Percentiles rank a stretch among this genome's conserved stretches.
phyloP scores from a whole-genome alignment of 2,888 invertebrate genomes.

The Leptarthrus brevirostris region DNA sequence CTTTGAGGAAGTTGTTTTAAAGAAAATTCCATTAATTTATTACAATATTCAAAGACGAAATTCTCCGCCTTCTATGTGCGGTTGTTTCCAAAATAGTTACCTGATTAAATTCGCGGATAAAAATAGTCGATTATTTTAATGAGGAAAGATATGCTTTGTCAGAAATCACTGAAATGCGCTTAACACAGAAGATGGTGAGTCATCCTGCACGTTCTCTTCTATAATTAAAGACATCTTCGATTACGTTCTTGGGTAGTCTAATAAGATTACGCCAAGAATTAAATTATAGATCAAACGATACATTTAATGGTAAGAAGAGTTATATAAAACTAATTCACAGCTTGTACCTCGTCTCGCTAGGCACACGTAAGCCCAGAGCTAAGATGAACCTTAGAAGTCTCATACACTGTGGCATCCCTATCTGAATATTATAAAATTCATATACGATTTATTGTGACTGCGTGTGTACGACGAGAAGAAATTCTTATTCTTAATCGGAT shows the following conservation, averaged over 20 bases:
- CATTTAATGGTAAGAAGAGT: constrained; percentile 49
- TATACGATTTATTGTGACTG: constrained; percentile 23
- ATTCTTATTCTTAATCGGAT: constrained; percentile 56
- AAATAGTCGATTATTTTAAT: constrained; percentile 3
- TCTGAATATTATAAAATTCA: constrained; percentile 27
- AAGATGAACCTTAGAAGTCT: neutral
- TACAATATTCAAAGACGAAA: constrained; percentile 3
- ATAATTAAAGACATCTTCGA: constrained; percentile 37
- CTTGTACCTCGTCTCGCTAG: constrained; percentile 1
- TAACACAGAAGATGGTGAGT: neutral
- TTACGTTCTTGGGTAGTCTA: constrained; percentile 28
- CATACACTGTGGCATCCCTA: constrained; percentile 8
- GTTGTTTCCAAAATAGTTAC: constrained; percentile 5
- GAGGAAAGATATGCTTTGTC: constrained; percentile 18
- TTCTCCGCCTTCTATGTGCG: neutral
- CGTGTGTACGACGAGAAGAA: constrained; percentile 28
- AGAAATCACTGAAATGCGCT: neutral
- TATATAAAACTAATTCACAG: constrained; percentile 51
- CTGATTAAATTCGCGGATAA: constrained; percentile 25
- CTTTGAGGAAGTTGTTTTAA: neutral
- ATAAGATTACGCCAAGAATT: constrained; percentile 50
- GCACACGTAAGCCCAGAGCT: neutral
- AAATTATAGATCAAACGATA: constrained; percentile 52
- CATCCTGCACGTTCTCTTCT: neutral
- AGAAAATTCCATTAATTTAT: constrained; percentile 26